Percentiles rank a stretch among this genome's conserved stretches.
These are phyloP conservation scores for Nebria brevicollis DNA, from an alignment of 2,888 invertebrate species.

Conservation along the genomic window DNA sequence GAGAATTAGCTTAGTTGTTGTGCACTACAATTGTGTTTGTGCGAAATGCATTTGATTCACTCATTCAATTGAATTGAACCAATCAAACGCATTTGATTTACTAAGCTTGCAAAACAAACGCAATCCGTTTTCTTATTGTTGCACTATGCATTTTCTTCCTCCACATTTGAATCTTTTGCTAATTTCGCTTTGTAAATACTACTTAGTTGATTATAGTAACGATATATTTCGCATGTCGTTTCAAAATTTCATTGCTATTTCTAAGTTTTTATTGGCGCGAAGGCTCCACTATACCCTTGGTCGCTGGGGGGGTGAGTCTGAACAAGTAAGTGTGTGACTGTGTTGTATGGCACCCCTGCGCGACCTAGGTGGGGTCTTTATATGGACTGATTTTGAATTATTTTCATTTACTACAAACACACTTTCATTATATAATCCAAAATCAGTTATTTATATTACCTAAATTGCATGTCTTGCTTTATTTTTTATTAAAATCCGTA, in stretches of 20 bases:
- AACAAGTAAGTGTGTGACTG: slow-evolving; percentile 31
- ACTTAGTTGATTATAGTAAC: too few species aligned
- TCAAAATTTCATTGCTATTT: not conserved
- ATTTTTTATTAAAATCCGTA: too few species aligned
- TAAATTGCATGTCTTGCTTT: slow-evolving; percentile 4
- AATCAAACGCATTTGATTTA: too few species aligned
- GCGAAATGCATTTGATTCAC: too few species aligned
- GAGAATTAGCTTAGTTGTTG: too few species aligned
- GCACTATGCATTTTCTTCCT: slow-evolving; percentile 27
- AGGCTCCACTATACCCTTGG: slow-evolving; percentile 47
- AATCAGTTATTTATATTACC: not conserved
- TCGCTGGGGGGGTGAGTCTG: slow-evolving; percentile 44
- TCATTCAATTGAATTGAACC: too few species aligned
- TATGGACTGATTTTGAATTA: slow-evolving; percentile 6
- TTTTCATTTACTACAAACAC: not conserved
- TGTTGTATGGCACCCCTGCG: slow-evolving; percentile 35
- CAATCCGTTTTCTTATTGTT: slow-evolving; percentile 49
- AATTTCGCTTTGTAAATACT: not conserved
- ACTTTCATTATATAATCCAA: not conserved
- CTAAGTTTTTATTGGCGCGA: slow-evolving; percentile 32
- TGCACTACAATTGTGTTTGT: too few species aligned
- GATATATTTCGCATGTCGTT: not conserved
- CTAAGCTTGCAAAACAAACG: too few species aligned
- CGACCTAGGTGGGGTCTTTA: slow-evolving; percentile 31
- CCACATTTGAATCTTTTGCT: not conserved